Base-by-base conservation (phyloP, 2,888 invertebrate species). In the Ernsta delagoae region DNA sequence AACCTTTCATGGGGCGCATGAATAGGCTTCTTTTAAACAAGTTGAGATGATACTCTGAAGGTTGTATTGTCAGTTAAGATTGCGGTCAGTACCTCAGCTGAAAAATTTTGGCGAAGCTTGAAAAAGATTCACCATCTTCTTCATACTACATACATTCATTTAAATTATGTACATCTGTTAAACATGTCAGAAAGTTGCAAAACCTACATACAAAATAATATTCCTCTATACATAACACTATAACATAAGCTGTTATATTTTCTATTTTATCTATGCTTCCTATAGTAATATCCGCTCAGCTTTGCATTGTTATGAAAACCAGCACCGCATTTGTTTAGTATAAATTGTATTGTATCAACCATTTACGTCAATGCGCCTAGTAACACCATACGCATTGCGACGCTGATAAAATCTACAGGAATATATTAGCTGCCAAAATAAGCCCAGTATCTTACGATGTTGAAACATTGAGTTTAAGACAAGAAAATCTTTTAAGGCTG, bases 341-440 rank as follows among this genome's bases (percentile, higher is more conserved):
- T 24, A 56, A 24, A 31, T 56, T 43, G 31, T 16, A 62, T 53
- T 31, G 31, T 31, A 31, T 3, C 16, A 9, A 16, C 24, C 24
- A 39, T 62, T 50, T 62, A 62, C 61, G 61, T 48, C 61, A 61
- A 61, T 61, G 45, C 12, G 45, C 45, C 50, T 62, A 39, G 62
- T 53, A 12, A 50, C 31, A 50, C 34, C 36, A 5, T 45, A 61
- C 61, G 62, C 50, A 62, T 16, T 62, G 62, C 62, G 62, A 36
- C 50, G 16, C 39, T 62, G 62, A 62, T 62, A 62, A 53, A 62
- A 36, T 31, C 31, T 31, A 7, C 12, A 48, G 8, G 1, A 41
- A 53, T 61, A 48, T 34, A 53, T 50, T 53, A 62, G 16, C 50
- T 50, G 12, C 50, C 11, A 59, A 43, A 24, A 59, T 59, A 41